These are phyloP conservation scores for Gobio occitaniae DNA, from an alignment of 2,797 vertebrate species.

Conservation along the genomic window DNA sequence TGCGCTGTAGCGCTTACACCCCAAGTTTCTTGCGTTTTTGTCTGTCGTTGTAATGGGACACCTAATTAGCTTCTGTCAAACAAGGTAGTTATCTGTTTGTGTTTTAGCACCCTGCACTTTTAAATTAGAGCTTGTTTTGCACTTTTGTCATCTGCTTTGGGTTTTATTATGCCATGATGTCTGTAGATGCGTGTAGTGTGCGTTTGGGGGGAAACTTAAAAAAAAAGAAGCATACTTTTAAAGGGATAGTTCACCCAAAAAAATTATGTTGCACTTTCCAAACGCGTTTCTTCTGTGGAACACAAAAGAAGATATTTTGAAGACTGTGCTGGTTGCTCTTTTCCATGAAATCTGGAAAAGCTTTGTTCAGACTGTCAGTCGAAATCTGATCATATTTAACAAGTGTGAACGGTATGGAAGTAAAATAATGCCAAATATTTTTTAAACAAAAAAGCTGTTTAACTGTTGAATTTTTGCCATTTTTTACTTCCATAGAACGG, in stretches of 20 bases:
- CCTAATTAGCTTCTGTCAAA: slow-evolving; percentile 6
- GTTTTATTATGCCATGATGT: slow-evolving; percentile 12
- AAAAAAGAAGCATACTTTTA: not conserved
- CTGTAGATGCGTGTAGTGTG: slow-evolving; percentile 23
- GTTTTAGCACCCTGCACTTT: slow-evolving; percentile 55
- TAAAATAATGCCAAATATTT: no score
- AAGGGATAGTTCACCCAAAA: slow-evolving; percentile 19
- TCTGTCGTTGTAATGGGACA: not conserved
- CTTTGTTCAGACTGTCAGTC: not conserved
- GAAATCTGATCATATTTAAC: not conserved
- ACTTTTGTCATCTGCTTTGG: slow-evolving; percentile 29
- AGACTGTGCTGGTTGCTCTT: not conserved
- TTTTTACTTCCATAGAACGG: no score
- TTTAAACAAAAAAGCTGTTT: no score
- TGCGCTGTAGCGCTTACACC: not conserved
- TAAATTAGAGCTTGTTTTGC: slow-evolving; percentile 45
- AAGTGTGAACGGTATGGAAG: not conserved
- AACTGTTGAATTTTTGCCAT: no score
- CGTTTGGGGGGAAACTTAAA: slow-evolving; percentile 1
- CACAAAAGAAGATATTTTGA: not conserved
- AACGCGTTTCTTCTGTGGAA: not conserved
- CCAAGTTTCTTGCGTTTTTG: slow-evolving; percentile 12
- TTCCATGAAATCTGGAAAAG: not conserved
- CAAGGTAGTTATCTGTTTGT: not conserved
- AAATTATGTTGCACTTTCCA: not conserved